Evolutionary conservation across 2,113 vertebrate genomes (phyloP).

Genomic region (Sialia sialis): DNA sequence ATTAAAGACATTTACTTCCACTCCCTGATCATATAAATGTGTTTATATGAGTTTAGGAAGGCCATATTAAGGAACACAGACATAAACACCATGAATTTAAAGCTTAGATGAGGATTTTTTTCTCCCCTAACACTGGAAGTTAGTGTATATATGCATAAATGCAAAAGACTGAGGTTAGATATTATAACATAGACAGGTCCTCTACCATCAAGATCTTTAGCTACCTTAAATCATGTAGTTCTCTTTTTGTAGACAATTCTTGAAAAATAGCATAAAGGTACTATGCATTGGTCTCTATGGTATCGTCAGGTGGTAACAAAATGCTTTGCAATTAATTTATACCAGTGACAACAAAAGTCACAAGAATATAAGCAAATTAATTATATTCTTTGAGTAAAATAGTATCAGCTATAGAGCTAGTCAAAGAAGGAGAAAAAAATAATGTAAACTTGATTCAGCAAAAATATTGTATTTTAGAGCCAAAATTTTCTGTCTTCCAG

Average conservation of each 20-base stretch:
- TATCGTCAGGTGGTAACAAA: not conserved
- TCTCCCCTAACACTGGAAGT: not conserved
- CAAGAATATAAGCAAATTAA: not conserved
- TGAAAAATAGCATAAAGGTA: not conserved
- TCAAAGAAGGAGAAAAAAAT: not conserved
- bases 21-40: not conserved
- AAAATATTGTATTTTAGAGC: not conserved
- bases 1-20: not conserved
- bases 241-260: not conserved
- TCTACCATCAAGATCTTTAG: not conserved
- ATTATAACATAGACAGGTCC: not conserved
- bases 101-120: not conserved
- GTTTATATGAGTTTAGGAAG: not conserved
- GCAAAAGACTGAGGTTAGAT: not conserved
- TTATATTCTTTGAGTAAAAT: not conserved
- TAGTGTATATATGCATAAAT: not conserved
- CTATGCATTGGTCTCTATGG: not conserved
- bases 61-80: not conserved
- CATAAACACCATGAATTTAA: not conserved
- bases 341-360: not conserved
- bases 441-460: not conserved
- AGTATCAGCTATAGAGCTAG: not conserved
- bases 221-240: not conserved
- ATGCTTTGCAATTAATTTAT: not conserved
- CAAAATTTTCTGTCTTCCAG: not conserved